phyloP scores from a whole-genome alignment of 2,797 vertebrate species.

The Meriones psammophilus region DNA sequence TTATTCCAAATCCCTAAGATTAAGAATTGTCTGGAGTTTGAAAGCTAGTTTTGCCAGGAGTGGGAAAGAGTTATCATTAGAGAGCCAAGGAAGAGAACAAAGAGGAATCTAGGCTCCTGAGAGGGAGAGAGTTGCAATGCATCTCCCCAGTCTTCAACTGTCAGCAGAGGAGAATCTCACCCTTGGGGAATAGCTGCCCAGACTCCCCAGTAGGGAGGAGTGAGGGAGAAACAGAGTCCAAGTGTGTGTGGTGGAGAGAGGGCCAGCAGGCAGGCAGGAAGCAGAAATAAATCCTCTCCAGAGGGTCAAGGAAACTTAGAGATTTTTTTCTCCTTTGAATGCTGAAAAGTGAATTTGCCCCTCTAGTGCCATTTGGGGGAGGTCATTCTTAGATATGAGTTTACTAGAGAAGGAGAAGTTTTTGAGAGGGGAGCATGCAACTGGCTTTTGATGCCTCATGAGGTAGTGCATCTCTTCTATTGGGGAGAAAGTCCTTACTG shows the following conservation, averaged over 20 bases:
- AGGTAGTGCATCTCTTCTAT: neutral
- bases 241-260: too few relatives aligned
- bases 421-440: neutral
- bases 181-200: neutral
- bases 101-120: neutral
- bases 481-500: neutral
- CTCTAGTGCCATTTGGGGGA: neutral
- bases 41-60: neutral
- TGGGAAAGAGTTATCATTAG: neutral
- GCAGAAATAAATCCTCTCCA: neutral
- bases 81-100: neutral
- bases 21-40: neutral
- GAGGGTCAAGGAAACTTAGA: neutral
- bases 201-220: neutral
- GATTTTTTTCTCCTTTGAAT: neutral
- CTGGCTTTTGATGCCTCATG: neutral
- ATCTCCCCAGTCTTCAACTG: neutral
- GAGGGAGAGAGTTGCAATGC: neutral
- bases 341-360: neutral
- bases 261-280: neutral
- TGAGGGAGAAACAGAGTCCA: neutral
- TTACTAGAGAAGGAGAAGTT: neutral
- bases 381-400: neutral
- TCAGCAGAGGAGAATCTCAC: neutral
- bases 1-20: neutral